Evolutionary conservation across 2,797 vertebrate species (phyloP).

Genomic region (Tangara arthus): DNA sequence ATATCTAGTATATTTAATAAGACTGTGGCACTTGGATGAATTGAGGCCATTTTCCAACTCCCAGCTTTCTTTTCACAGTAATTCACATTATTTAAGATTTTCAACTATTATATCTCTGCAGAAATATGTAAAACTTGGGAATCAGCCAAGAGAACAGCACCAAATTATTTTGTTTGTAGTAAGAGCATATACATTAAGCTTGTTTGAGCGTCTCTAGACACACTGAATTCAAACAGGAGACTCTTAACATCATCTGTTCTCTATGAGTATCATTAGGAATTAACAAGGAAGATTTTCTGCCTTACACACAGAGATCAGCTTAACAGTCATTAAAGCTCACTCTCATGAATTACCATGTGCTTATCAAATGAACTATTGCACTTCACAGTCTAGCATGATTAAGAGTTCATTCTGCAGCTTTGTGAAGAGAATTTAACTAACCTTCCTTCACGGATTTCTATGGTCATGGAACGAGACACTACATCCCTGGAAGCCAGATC

Average conservation of each 20-base stretch:
- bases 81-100: neutral
- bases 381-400: neutral
- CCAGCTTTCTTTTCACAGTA: neutral
- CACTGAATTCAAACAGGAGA: neutral
- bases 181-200: neutral
- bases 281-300: neutral
- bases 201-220: neutral
- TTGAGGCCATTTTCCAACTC: neutral
- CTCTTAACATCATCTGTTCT: neutral
- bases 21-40: neutral
- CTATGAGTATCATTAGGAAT: neutral
- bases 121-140: neutral
- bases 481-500: conserved; percentile 96
- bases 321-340: neutral
- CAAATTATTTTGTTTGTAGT: neutral
- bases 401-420: neutral
- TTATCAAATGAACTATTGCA: neutral
- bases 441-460: conserved; percentile 98
- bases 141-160: neutral
- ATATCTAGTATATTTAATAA: neutral
- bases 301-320: neutral
- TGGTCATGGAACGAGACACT: conserved; percentile 95
- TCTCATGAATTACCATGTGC: neutral
- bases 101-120: neutral
- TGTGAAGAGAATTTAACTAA: conserved; percentile 31